These are phyloP conservation scores for Bimastos eiseni DNA, from an alignment of 2,888 invertebrate genomes.

Conservation along the genomic window DNA sequence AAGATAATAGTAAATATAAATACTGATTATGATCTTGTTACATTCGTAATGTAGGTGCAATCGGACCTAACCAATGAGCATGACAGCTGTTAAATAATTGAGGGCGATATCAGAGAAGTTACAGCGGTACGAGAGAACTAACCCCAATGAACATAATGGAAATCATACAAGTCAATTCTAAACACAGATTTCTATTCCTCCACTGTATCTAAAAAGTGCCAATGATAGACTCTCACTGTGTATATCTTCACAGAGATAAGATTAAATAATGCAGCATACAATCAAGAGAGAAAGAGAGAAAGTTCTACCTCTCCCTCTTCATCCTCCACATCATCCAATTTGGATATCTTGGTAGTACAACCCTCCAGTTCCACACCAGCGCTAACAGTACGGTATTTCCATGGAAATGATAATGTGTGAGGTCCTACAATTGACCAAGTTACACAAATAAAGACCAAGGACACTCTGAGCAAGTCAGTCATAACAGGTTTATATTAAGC, in stretches of 20 bases:
- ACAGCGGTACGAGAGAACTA: no score
- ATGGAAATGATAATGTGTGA: conserved; percentile 70
- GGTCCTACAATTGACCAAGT: conserved; percentile 67
- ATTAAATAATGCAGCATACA: background rate
- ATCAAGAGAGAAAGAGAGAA: background rate
- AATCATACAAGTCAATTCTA: background rate
- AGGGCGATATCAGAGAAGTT: no score
- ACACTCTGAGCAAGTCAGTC: background rate
- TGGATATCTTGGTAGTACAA: conserved; percentile 73
- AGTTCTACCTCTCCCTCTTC: conserved; percentile 68
- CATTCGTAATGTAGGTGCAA: no score
- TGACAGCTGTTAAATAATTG: no score
- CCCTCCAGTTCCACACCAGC: conserved; percentile 76
- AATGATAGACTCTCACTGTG: background rate
- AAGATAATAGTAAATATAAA: no score
- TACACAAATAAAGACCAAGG: background rate
- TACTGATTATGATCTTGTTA: no score
- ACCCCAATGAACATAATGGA: background rate
- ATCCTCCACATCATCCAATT: conserved; percentile 74
- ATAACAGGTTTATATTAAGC: background rate
- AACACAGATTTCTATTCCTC: background rate
- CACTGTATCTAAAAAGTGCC: background rate
- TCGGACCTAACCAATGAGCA: no score
- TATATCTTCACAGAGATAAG: background rate
- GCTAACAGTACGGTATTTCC: conserved; percentile 69